Evolutionary conservation across 1,140 invertebrate genomes (phyloP).

Genomic region (Lysiphlebus fabarum): DNA sequence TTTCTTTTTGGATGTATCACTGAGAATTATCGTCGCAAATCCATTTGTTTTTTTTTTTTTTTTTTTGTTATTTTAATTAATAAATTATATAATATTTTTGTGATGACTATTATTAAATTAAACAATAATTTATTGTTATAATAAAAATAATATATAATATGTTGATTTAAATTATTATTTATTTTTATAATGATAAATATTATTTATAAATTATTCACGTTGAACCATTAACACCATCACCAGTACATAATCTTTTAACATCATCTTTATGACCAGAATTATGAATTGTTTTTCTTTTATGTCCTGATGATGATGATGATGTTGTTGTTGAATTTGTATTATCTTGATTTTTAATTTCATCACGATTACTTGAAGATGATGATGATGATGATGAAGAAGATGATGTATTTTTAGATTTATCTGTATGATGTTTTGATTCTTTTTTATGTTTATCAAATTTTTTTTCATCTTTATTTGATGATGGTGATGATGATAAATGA

Average conservation of each 20-base stretch:
- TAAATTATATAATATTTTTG: no score
- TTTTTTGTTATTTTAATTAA: no score
- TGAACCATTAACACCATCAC: slow-evolving; percentile 20
- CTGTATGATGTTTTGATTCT: slow-evolving; percentile 21
- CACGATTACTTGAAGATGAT: slow-evolving; percentile 19
- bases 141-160: no score
- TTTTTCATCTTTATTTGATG: slow-evolving; percentile 29
- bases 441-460: slow-evolving; percentile 32
- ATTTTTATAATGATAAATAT: no score
- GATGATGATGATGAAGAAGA: slow-evolving; percentile 26
- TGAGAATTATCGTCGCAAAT: no score
- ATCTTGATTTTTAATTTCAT: slow-evolving; percentile 30
- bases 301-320: slow-evolving; percentile 23
- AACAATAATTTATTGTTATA: no score
- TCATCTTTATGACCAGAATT: slow-evolving; percentile 31
- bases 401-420: slow-evolving; percentile 8
- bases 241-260: slow-evolving; percentile 32
- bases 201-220: slow-evolving; percentile 12
- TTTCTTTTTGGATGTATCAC: no score
- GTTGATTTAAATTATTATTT: no score
- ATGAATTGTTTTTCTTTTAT: slow-evolving; percentile 39
- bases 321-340: slow-evolving; percentile 31
- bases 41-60: no score
- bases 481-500: slow-evolving; percentile 24
- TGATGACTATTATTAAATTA: no score